Percentiles rank a stretch among this genome's conserved stretches.
Evolutionary conservation across 2,888 invertebrate species (phyloP).

Genomic region (Caenorhabditis sp.): DNA sequence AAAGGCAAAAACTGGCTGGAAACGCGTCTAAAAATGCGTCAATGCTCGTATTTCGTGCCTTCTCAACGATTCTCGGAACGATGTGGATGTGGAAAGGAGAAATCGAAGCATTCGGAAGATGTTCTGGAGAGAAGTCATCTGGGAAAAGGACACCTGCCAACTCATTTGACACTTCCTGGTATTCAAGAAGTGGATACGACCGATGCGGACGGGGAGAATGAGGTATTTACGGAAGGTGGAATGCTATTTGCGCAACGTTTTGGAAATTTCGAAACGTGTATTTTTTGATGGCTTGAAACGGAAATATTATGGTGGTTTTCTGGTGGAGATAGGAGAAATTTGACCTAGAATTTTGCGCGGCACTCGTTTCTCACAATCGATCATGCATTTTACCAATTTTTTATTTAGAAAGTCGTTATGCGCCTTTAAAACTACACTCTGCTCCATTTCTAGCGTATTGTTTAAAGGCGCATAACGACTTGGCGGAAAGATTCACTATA

Average conservation of each 20-base stretch:
- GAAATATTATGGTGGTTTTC: not conserved
- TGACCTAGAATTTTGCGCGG: too few species aligned
- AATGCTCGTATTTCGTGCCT: conserved; percentile 91
- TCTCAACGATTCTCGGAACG: conserved; percentile 72
- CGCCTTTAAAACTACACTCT: too few species aligned
- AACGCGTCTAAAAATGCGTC: conserved; percentile 93
- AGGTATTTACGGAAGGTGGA: too few species aligned
- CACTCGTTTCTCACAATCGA: too few species aligned
- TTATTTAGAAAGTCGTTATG: too few species aligned
- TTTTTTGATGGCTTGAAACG: not conserved
- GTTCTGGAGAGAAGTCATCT: conserved; percentile 41
- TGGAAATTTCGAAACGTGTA: too few species aligned
- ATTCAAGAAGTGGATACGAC: conserved; percentile 54
- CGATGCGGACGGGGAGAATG: conserved; percentile 50
- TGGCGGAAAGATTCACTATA: too few species aligned
- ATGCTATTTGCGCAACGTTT: too few species aligned
- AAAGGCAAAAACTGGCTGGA: conserved; percentile 89
- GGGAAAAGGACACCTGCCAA: conserved; percentile 19
- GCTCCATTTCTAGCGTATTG: too few species aligned
- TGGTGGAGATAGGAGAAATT: too few species aligned
- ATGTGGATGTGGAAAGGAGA: conserved; percentile 70
- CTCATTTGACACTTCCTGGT: conserved; percentile 56
- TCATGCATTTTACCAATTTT: too few species aligned
- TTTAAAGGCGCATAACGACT: too few species aligned
- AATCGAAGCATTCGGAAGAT: conserved; percentile 64